phyloP scores from a whole-genome alignment of 2,888 invertebrate genomes.

The Sesia apiformis region DNA sequence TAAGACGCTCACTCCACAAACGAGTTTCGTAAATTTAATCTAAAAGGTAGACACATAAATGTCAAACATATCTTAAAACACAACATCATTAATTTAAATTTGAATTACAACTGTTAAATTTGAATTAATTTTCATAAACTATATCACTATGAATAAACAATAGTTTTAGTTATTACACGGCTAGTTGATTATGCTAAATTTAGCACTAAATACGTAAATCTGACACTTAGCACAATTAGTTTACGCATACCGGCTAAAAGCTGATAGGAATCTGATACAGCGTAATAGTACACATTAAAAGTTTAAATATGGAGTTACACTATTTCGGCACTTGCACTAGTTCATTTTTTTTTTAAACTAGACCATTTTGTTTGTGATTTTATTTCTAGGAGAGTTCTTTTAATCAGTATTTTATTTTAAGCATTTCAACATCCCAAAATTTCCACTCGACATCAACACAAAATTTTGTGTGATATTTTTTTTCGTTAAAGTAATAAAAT shows the following conservation, averaged over 20 bases:
- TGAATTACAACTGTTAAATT: not conserved
- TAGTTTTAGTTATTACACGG: slow-evolving; percentile 23
- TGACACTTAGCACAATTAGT: slow-evolving; percentile 32
- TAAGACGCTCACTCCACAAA: not conserved
- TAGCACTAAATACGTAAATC: slow-evolving; percentile 12
- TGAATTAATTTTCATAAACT: slow-evolving; percentile 3
- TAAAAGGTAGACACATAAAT: not conserved
- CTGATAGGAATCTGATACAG: slow-evolving; percentile 30
- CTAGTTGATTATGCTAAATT: slow-evolving; percentile 38
- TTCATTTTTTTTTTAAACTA: too few relatives aligned
- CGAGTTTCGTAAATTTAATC: not conserved
- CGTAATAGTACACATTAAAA: slow-evolving; percentile 27
- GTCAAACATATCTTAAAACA: too few relatives aligned
- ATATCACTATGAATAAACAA: slow-evolving; percentile 11
- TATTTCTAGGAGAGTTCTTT: too few relatives aligned
- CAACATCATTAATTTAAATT: too few relatives aligned
- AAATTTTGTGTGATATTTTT: too few relatives aligned
- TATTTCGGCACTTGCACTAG: slow-evolving; percentile 5
- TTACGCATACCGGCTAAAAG: slow-evolving; percentile 15
- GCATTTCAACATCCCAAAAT: too few relatives aligned
- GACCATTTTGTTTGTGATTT: too few relatives aligned
- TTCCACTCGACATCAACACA: too few relatives aligned
- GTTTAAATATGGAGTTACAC: slow-evolving; percentile 15
- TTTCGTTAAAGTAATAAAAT: too few relatives aligned
- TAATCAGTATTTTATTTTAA: too few relatives aligned